Evolutionary conservation across 2,113 vertebrate genomes (phyloP).

Genomic region (Electrona antarctica): DNA sequence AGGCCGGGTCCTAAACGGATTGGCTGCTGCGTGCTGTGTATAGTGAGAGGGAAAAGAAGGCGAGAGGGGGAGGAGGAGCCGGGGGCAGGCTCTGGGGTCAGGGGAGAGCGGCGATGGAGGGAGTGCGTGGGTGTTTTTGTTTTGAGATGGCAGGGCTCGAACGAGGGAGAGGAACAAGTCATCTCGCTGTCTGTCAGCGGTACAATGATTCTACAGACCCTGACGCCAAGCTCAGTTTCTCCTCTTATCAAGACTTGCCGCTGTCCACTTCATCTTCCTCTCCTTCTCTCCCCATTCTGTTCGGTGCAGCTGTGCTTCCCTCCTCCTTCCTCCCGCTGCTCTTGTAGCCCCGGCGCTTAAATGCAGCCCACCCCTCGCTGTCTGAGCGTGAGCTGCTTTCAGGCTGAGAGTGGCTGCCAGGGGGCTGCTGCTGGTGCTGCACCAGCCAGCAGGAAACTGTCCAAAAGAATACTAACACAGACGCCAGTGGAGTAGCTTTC

Average conservation of each 20-base stretch:
- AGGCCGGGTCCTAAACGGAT: slow-evolving; percentile 63
- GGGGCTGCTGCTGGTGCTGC: slow-evolving; percentile 46
- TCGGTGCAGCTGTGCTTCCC: slow-evolving; percentile 59
- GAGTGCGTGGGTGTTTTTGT: slow-evolving; percentile 85
- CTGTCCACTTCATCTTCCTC: slow-evolving; percentile 44
- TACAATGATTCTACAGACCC: slow-evolving; percentile 63
- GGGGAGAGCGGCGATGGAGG: slow-evolving; percentile 71
- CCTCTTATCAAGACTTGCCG: slow-evolving; percentile 32
- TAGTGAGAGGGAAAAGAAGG: slow-evolving; percentile 65
- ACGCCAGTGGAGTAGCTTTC: slow-evolving; percentile 63
- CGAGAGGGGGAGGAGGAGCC: slow-evolving; percentile 44
- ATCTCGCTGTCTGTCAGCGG: slow-evolving; percentile 64
- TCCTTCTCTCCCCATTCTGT: slow-evolving; percentile 48
- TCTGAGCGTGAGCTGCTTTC: slow-evolving; percentile 60
- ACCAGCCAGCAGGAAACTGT: slow-evolving; percentile 56
- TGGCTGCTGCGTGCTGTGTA: slow-evolving; percentile 62
- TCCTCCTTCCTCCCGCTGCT: slow-evolving; percentile 52
- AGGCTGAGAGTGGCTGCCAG: slow-evolving; percentile 60
- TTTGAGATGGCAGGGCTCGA: slow-evolving; percentile 83
- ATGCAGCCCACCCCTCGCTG: slow-evolving; percentile 61
- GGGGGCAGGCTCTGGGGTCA: slow-evolving; percentile 73
- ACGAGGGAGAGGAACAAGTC: slow-evolving; percentile 69
- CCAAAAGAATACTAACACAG: slow-evolving; percentile 55
- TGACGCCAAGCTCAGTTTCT: slow-evolving; percentile 43
- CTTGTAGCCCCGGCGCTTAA: slow-evolving; percentile 54